Conservation (phyloP, 2,888 invertebrate species). For the Caradrina kadenii region DNA sequence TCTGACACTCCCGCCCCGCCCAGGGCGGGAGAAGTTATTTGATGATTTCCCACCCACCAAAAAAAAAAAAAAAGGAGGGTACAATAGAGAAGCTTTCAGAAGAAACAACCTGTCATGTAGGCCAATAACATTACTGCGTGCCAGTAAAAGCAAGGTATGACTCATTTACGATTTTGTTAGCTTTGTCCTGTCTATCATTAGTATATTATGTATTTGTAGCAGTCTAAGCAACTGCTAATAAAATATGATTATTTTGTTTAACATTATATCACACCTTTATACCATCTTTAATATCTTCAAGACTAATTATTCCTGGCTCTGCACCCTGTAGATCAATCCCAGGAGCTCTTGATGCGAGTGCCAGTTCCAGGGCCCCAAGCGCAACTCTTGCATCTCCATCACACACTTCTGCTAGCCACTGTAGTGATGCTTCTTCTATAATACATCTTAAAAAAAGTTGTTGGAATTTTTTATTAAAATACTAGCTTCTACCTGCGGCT, state of each 20-base stretch:
- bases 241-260: not conserved
- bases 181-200: too few relatives aligned
- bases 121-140: too few relatives aligned
- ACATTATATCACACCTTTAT: slow-evolving; percentile 89
- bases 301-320: slow-evolving; percentile 87
- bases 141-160: too few relatives aligned
- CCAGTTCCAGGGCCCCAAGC: slow-evolving; percentile 93
- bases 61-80: too few relatives aligned
- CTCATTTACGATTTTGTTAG: too few relatives aligned
- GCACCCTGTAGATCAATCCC: slow-evolving; percentile 65
- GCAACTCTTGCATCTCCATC: slow-evolving; percentile 96
- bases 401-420: slow-evolving; percentile 93
- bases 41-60: too few relatives aligned
- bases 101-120: not conserved
- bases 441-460: slow-evolving; percentile 70
- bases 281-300: slow-evolving; percentile 93
- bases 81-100: not conserved
- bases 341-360: slow-evolving; percentile 89
- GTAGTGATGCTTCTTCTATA: slow-evolving; percentile 91
- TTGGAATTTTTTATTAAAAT: not conserved
- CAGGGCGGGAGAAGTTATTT: too few relatives aligned
- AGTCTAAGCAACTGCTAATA: too few relatives aligned
- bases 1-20: too few relatives aligned
- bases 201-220: too few relatives aligned
- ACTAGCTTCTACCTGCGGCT: too few relatives aligned